These are phyloP conservation scores for Progne subis DNA, from an alignment of 2,113 vertebrate species.

Conservation along the genomic window DNA sequence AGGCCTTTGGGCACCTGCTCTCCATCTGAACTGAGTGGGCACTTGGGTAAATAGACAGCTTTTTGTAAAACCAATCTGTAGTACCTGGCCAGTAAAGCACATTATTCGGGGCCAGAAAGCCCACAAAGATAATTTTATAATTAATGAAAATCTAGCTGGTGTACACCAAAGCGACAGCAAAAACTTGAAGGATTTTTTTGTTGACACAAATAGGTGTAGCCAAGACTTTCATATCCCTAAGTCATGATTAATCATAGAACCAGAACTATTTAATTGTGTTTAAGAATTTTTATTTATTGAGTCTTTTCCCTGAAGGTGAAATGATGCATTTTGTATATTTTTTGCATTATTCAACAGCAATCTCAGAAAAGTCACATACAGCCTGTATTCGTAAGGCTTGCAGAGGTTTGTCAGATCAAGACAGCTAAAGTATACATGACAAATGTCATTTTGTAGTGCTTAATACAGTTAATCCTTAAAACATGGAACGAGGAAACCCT, in stretches of 20 bases:
- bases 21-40: neutral
- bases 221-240: neutral
- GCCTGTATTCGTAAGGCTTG: neutral
- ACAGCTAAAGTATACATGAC: slow-evolving; percentile 29
- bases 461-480: slow-evolving; percentile 31
- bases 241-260: neutral
- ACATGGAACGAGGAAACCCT: slow-evolving; percentile 34
- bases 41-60: neutral
- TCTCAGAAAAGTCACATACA: neutral
- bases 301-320: neutral
- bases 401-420: slow-evolving; percentile 41
- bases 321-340: neutral
- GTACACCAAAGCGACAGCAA: neutral
- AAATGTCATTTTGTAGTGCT: neutral
- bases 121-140: neutral
- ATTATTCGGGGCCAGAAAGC: neutral
- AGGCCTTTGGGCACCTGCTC: neutral
- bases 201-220: neutral
- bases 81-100: neutral
- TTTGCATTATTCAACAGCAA: neutral
- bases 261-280: neutral
- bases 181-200: neutral
- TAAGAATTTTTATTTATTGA: neutral
- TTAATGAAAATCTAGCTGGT: neutral
- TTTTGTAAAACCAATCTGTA: neutral